phyloP scores from a whole-genome alignment of 2,797 vertebrate genomes.

The Odontamblyopus lacepedii region DNA sequence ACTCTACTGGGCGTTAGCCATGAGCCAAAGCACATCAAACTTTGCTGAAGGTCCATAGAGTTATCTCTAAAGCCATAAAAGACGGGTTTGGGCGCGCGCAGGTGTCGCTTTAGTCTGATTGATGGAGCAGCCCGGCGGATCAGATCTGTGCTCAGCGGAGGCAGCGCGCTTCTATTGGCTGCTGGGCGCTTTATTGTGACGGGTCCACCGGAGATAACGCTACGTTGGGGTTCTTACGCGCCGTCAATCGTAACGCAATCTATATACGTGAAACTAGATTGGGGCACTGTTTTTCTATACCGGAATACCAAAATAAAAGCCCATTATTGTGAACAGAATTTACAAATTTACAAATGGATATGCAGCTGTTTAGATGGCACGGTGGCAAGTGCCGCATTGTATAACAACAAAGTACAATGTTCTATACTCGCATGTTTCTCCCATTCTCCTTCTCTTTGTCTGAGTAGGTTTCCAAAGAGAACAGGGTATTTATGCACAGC shows the following conservation, averaged over 20 bases:
- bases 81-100: constrained; percentile 12
- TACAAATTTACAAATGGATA: neutral
- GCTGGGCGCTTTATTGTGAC: constrained; percentile 4
- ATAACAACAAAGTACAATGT: neutral
- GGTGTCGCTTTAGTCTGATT: constrained; percentile 29
- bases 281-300: no score
- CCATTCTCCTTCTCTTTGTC: no score
- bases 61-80: neutral
- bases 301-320: neutral
- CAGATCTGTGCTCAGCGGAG: constrained; percentile 31
- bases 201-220: neutral
- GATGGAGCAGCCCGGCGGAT: constrained; percentile 24
- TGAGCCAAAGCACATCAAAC: neutral
- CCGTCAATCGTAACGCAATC: no score
- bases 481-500: neutral
- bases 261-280: neutral
- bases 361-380: no score
- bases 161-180: constrained; percentile 54
- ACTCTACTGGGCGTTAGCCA: neutral
- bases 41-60: neutral
- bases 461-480: no score
- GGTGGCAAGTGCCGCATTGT: no score
- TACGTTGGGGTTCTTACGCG: no score
- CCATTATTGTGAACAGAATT: neutral
- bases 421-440: no score